Evolutionary conservation across 1,140 invertebrate species (phyloP), one percentile per base, ranked within the genome.

Genomic region (Zaprionus taronus): DNA sequence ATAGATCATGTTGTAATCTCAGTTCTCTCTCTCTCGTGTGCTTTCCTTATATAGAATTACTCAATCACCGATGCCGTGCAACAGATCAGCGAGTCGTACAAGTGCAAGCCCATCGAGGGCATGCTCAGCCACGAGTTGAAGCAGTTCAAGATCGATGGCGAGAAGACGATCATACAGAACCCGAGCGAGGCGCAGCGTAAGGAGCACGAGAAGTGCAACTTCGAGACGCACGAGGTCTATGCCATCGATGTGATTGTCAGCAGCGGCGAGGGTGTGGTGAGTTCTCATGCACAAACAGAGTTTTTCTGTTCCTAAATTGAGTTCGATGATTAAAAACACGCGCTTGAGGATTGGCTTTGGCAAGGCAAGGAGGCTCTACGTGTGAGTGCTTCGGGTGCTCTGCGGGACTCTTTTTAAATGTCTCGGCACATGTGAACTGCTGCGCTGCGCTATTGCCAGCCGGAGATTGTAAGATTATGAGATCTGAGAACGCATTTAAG

Each of bases 101-200:
- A 98, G 81, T 99, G 98, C 93, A 99, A 99, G 94, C 98, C 99
- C 24, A 96, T 99, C 66, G 99, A 99, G 94, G 98, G 99, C 63
- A 99, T 99, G 98, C 94, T 99, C 28, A 99, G 98, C 81, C 98
- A 99, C 93, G 98, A 99, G 92, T 94, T 99, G 56, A 98, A 98
- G 91, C 98, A 99, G 93, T 97, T 98, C 93, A 97, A 97, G 93
- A 99, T 99, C 93, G 98, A 99, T 94, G 99, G 99, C 24, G 98
- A 99, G 83, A 99, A 99, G 94, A 98, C 98, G 17, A 99, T 99
- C 77, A 99, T 99, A 87, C 98, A 99, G 93, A 99, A 99, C 94
- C 99, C 99, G 5, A 98, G 96, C 85, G 99, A 99, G 92, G 97
- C 97, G 56, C 99, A 99, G 93, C 97, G 97, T 81, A 99, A 99